Percentiles rank a stretch among this genome's conserved stretches.
Conservation (phyloP, 2,113 vertebrate species). For the Theristicus caerulescens region DNA sequence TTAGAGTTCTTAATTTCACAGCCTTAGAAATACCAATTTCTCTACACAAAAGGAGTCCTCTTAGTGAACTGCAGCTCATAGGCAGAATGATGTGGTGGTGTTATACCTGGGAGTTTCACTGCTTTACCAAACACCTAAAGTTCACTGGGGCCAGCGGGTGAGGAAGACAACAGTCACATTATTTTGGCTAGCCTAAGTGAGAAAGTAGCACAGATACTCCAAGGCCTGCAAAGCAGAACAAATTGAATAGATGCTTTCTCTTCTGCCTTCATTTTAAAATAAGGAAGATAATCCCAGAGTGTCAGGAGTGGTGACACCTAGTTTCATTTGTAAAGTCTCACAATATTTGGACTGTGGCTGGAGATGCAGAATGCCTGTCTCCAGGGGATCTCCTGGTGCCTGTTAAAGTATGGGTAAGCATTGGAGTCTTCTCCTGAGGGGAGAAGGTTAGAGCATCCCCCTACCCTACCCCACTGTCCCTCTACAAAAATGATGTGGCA, state of each 20-base stretch:
- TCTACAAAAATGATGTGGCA: not conserved
- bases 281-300: not conserved
- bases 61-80: not conserved
- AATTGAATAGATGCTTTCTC: not conserved
- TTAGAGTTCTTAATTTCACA: not conserved
- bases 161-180: not conserved
- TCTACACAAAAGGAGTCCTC: not conserved
- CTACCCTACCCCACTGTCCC: not conserved
- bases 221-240: not conserved
- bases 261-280: not conserved
- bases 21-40: not conserved
- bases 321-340: not conserved
- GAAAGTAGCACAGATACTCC: not conserved
- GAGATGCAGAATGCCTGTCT: not conserved
- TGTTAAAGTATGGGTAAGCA: not conserved
- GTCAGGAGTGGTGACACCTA: not conserved
- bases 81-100: not conserved
- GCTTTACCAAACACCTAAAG: not conserved
- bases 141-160: not conserved
- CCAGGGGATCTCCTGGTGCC: not conserved
- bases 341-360: not conserved
- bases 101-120: not conserved
- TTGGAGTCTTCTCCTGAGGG: not conserved
- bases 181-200: not conserved
- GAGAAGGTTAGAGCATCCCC: not conserved